These are phyloP conservation scores for Sinosuthora webbiana DNA, from an alignment of 2,113 vertebrate genomes.

Conservation along the genomic window DNA sequence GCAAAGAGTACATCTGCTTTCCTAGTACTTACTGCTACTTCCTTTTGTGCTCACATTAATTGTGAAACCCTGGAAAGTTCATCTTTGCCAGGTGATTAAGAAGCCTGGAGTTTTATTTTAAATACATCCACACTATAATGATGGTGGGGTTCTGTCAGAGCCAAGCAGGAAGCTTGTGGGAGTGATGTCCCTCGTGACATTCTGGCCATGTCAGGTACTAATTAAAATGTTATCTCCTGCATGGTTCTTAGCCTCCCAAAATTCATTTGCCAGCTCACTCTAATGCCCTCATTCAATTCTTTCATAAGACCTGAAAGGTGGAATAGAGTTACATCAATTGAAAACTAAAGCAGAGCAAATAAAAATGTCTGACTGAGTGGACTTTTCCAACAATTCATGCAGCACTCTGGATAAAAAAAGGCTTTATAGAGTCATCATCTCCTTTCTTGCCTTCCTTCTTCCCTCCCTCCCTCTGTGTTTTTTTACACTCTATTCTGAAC, in stretches of 20 bases:
- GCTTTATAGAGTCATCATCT: background rate
- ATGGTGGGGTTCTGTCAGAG: background rate
- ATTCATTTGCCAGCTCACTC: background rate
- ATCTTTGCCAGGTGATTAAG: background rate
- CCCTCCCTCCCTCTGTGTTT: background rate
- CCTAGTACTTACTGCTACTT: background rate
- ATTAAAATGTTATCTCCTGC: background rate
- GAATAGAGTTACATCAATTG: background rate
- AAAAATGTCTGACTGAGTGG: background rate
- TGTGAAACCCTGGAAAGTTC: background rate
- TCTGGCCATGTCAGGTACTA: background rate
- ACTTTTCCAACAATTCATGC: background rate
- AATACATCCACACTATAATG: background rate
- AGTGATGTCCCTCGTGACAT: background rate
- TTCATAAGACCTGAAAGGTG: background rate
- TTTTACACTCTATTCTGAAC: background rate
- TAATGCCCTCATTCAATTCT: background rate
- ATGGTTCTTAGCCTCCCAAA: background rate
- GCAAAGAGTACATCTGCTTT: background rate
- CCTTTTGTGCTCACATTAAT: background rate
- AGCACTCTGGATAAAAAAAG: background rate
- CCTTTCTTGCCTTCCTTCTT: background rate
- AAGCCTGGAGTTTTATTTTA: background rate
- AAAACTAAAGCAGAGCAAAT: background rate
- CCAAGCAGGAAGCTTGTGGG: background rate